Evolutionary conservation across 2,888 invertebrate genomes (phyloP).

Genomic region (Octodonta nipae): DNA sequence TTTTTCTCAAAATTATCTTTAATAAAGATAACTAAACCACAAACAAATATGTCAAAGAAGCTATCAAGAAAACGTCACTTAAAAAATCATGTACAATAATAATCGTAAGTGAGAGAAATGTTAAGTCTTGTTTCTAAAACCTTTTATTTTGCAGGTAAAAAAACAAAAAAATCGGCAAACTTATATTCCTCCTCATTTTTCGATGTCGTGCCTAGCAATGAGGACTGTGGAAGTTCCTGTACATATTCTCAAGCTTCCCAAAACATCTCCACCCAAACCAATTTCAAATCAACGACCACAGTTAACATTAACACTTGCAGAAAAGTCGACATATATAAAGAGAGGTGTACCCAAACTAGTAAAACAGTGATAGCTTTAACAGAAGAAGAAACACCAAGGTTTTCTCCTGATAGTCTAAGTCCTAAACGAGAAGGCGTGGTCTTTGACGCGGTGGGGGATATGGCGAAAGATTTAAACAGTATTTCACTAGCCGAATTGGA

Average conservation of each 20-base stretch:
- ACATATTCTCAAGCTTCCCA: too few species aligned
- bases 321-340: slow-evolving; percentile 14
- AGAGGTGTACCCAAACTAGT: slow-evolving; percentile 41
- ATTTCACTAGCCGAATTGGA: neutral
- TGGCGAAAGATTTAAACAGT: too few species aligned
- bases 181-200: too few species aligned
- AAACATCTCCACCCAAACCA: slow-evolving; percentile 7
- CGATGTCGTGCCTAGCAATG: too few species aligned
- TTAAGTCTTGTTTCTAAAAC: too few species aligned
- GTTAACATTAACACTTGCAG: slow-evolving; percentile 5
- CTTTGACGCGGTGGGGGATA: too few species aligned
- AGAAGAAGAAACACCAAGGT: slow-evolving; percentile 16
- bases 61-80: slow-evolving; percentile 8
- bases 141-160: too few species aligned
- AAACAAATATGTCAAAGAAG: too few species aligned
- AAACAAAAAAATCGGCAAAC: too few species aligned
- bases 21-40: too few species aligned
- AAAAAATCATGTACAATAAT: slow-evolving; percentile 14
- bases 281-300: slow-evolving; percentile 11
- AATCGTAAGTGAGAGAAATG: slow-evolving; percentile 10
- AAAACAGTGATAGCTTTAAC: slow-evolving; percentile 43
- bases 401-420: slow-evolving; percentile 30
- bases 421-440: slow-evolving; percentile 14
- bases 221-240: too few species aligned
- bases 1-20: too few species aligned